Percentiles rank a stretch among this genome's conserved stretches.
phyloP scores from a whole-genome alignment of 30 jellyfish, hydroid and myxozoan genomes.

The Turritopsis dohrnii region DNA sequence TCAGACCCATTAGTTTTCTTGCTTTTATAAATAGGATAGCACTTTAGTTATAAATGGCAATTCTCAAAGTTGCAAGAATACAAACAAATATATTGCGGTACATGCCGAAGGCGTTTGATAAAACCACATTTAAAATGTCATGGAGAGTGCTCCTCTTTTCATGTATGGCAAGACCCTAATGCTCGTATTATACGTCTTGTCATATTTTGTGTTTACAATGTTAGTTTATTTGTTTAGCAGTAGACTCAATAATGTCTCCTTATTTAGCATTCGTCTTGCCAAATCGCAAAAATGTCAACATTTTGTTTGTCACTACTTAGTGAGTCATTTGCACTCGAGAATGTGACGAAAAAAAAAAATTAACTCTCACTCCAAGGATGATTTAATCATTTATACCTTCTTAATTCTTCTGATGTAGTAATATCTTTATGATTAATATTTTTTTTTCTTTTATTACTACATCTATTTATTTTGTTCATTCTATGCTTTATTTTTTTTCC shows the following conservation, averaged over 20 bases:
- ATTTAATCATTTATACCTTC: no score
- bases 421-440: no score
- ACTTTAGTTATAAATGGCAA: no score
- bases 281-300: background rate
- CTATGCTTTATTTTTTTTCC: no score
- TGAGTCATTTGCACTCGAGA: background rate
- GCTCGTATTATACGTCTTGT: background rate
- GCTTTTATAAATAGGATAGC: no score
- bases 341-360: background rate
- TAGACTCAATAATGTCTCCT: background rate
- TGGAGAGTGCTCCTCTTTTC: background rate
- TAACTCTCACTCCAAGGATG: background rate
- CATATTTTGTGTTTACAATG: background rate
- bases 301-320: background rate
- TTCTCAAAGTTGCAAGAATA: background rate
- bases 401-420: background rate
- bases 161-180: background rate
- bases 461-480: no score
- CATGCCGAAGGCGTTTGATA: background rate
- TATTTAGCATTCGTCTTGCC: background rate
- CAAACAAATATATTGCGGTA: background rate
- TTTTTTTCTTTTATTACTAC: background rate
- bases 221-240: background rate
- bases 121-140: background rate
- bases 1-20: background rate